These are phyloP conservation scores for Hapalemur alaotrensis DNA, from an alignment of 2,797 vertebrate genomes.

Conservation along the genomic window DNA sequence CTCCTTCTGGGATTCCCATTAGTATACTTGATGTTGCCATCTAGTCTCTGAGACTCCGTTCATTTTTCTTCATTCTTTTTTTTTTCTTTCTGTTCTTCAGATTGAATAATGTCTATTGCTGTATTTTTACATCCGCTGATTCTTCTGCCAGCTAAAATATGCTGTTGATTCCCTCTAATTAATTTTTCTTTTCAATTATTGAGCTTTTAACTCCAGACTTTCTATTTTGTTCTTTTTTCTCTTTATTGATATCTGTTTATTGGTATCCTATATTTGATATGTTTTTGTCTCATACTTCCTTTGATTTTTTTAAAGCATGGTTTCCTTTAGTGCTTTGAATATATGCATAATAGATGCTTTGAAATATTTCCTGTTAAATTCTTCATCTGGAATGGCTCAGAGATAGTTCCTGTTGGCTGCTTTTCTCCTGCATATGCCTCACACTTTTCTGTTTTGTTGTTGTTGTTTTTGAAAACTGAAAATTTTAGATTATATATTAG, in stretches of 20 bases:
- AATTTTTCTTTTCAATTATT: background rate
- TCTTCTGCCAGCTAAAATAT: background rate
- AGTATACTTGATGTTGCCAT: background rate
- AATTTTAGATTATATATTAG: background rate
- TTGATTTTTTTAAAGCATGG: background rate
- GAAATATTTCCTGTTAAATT: background rate
- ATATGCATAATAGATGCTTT: background rate
- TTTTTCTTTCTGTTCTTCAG: background rate
- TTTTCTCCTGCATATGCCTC: background rate
- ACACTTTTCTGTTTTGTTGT: background rate
- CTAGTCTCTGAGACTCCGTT: background rate
- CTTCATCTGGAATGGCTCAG: background rate
- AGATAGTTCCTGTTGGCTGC: background rate
- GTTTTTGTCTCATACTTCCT: background rate
- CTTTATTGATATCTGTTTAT: background rate
- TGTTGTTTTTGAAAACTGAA: background rate
- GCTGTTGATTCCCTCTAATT: background rate
- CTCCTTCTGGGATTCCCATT: background rate
- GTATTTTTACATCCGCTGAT: background rate
- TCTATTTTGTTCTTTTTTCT: background rate
- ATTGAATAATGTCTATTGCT: background rate
- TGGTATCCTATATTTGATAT: background rate
- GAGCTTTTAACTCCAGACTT: background rate
- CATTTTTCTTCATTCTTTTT: background rate
- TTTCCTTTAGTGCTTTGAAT: background rate